Conservation (phyloP, 2,797 vertebrate genomes). For the Bradypodion pumilum region DNA sequence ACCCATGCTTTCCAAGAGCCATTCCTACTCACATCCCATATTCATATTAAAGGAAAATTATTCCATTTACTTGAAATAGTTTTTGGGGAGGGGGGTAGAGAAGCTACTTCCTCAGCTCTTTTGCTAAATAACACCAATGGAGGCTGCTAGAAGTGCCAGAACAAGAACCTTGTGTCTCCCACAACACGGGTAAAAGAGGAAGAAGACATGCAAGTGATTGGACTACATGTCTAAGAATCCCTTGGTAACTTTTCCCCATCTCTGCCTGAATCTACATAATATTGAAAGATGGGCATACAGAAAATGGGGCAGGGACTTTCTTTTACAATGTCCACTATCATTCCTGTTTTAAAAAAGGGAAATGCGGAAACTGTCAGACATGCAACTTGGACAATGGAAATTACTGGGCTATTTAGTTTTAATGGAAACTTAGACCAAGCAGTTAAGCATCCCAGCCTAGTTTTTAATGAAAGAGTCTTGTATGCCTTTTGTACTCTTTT, state of each 20-base stretch:
- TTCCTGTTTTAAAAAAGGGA: neutral
- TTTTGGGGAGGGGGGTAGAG: too few relatives aligned
- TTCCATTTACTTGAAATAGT: too few relatives aligned
- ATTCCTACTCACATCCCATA: too few relatives aligned
- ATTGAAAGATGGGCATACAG: neutral
- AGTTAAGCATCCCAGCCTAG: neutral
- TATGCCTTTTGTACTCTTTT: constrained; percentile 17
- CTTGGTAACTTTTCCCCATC: too few relatives aligned
- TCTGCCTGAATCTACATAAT: neutral
- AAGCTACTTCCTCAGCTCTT: too few relatives aligned
- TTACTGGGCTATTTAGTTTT: constrained; percentile 6
- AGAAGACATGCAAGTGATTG: neutral
- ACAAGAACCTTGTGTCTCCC: too few relatives aligned
- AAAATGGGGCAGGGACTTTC: neutral
- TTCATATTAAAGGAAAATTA: too few relatives aligned
- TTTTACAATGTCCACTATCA: constrained; percentile 2
- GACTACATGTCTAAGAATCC: too few relatives aligned
- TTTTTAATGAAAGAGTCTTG: constrained; percentile 11
- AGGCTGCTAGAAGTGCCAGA: too few relatives aligned
- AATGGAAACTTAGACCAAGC: constrained; percentile 8
- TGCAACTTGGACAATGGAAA: neutral
- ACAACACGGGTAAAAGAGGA: too few relatives aligned
- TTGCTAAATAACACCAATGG: too few relatives aligned
- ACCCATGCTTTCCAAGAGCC: neutral
- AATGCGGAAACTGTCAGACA: constrained; percentile 17